Conservation (phyloP, 2,888 invertebrate species). For the Therioaphis trifolii region DNA sequence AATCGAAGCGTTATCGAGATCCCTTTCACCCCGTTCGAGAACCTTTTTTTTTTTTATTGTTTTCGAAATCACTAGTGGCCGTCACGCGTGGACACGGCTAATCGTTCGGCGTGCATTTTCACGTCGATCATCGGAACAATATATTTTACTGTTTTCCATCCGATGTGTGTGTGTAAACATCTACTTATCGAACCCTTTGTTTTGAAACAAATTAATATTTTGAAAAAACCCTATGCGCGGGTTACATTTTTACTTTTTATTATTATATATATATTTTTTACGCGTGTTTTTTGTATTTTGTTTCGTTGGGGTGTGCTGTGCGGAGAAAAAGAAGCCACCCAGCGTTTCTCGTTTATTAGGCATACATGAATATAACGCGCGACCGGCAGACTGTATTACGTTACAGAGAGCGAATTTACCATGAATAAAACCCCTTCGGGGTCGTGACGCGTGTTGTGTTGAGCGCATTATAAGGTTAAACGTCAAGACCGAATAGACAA, state of each 20-base stretch:
- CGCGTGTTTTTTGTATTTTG: background rate
- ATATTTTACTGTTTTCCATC: constrained; percentile 37
- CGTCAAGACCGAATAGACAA: constrained; percentile 37
- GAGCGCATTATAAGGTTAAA: constrained; percentile 8
- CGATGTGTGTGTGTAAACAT: constrained; percentile 17
- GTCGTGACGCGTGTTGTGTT: background rate
- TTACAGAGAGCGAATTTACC: constrained; percentile 42
- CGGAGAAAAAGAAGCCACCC: constrained; percentile 47
- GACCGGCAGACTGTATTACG: constrained; percentile 39
- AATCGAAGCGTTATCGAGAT: constrained; percentile 40
- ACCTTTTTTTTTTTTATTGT: constrained; percentile 31
- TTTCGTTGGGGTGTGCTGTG: constrained; percentile 20
- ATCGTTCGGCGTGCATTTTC: constrained; percentile 26
- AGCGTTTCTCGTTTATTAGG: background rate
- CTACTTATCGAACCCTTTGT: constrained; percentile 33
- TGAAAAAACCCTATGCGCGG: background rate
- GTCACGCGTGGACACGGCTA: constrained; percentile 53
- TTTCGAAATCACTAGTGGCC: constrained; percentile 50
- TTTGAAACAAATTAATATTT: constrained; percentile 38
- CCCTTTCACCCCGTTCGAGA: constrained; percentile 35
- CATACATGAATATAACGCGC: constrained; percentile 23
- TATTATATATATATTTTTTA: too few relatives aligned
- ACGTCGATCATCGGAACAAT: constrained; percentile 52
- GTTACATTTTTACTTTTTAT: constrained; percentile 17
- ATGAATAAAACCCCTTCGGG: constrained; percentile 8